Conservation (phyloP, 2,113 vertebrate genomes). For the Protobothrops mucrosquamatus region DNA sequence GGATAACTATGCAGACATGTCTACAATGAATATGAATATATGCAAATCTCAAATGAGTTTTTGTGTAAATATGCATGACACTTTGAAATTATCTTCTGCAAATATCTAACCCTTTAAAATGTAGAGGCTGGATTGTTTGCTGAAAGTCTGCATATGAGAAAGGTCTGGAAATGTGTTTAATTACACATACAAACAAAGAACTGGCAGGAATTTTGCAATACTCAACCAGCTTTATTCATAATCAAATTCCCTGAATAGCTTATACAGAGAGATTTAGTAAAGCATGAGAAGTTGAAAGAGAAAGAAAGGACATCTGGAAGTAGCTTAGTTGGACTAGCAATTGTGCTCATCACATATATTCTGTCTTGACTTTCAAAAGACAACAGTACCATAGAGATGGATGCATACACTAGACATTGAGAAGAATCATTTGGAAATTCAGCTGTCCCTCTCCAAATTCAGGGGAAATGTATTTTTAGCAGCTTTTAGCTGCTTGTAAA, state of each 20-base stretch:
- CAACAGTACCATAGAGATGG: neutral
- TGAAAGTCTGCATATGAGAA: constrained; percentile 43
- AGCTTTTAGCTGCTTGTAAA: neutral
- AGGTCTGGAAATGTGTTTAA: constrained; percentile 5
- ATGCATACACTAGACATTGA: neutral
- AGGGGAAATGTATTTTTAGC: neutral
- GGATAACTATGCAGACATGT: constrained; percentile 50
- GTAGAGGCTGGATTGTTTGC: constrained; percentile 51
- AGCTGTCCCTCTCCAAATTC: neutral
- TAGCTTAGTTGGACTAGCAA: neutral
- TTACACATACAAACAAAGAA: constrained; percentile 42
- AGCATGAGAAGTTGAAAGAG: constrained; percentile 6
- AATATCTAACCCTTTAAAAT: constrained; percentile 48
- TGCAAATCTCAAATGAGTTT: constrained; percentile 43
- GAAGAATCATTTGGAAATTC: neutral
- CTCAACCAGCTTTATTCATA: neutral
- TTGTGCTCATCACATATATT: neutral
- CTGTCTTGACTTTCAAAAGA: constrained; percentile 9
- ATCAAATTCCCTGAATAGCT: constrained; percentile 16
- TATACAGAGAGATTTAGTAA: neutral
- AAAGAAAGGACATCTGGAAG: constrained; percentile 7
- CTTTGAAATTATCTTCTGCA: constrained; percentile 61
- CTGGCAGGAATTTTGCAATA: constrained; percentile 31
- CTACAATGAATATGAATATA: constrained; percentile 36
- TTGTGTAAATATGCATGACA: constrained; percentile 50